Conservation (phyloP, 2,888 invertebrate species). For the Fissipunctia ypsillon region DNA sequence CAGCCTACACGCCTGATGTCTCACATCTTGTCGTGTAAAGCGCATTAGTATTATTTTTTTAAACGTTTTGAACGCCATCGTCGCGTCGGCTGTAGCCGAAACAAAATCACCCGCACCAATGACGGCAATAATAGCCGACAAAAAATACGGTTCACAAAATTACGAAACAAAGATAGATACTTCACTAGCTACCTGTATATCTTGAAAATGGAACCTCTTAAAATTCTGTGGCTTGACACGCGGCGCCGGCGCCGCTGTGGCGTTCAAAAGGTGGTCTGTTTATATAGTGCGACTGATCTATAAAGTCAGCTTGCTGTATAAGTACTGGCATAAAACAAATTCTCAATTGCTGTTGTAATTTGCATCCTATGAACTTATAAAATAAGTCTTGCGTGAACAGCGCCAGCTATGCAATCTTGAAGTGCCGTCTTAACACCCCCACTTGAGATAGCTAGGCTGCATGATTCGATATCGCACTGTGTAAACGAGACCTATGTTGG, state of each 20-base stretch:
- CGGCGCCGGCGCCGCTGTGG: not conserved
- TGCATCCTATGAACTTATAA: not conserved
- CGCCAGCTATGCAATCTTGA: constrained; percentile 1
- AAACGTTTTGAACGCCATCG: constrained; percentile 25
- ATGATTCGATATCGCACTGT: constrained; percentile 18
- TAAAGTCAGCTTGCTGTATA: constrained; percentile 1
- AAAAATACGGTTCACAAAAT: not conserved
- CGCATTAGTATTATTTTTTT: not conserved
- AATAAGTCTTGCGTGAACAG: not conserved
- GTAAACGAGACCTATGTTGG: constrained; percentile 38
- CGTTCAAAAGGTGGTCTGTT: constrained; percentile 22
- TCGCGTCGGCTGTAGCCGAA: not conserved
- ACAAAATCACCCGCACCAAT: not conserved
- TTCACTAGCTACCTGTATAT: not conserved
- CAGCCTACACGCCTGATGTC: constrained; percentile 95
- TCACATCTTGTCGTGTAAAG: constrained; percentile 94
- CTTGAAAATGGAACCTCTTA: not conserved
- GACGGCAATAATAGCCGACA: not conserved
- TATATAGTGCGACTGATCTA: constrained; percentile 26
- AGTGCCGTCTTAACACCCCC: no score
- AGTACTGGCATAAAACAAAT: not conserved
- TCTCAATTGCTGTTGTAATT: not conserved
- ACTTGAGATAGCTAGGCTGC: not conserved
- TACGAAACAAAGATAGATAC: not conserved
- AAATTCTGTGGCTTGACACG: not conserved